A percentile compares a stretch with the other conserved stretches of the same genome.
These are phyloP conservation scores for Solenopsis invicta DNA, from an alignment of 1,140 invertebrate species.

Conservation along the genomic window DNA sequence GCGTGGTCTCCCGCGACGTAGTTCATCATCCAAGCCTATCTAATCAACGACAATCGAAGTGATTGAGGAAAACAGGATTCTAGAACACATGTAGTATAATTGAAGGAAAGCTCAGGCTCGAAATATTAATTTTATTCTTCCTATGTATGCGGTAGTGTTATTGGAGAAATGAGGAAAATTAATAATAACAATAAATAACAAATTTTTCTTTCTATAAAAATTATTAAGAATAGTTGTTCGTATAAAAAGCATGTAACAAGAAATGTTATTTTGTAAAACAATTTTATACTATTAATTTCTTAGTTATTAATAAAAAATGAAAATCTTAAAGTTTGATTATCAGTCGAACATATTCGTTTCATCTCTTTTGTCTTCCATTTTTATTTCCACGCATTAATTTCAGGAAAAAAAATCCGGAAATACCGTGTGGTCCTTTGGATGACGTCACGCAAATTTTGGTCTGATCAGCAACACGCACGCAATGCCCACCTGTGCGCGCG, in stretches of 20 bases:
- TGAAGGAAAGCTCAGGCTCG: neutral
- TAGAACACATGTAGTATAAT: neutral
- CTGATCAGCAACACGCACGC: slow-evolving; percentile 65
- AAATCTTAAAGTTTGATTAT: slow-evolving; percentile 10
- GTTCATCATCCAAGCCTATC: slow-evolving; percentile 2
- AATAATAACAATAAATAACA: neutral
- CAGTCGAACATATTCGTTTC: neutral
- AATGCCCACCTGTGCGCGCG: slow-evolving; percentile 81
- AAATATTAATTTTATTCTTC: slow-evolving; percentile 24
- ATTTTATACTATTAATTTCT: neutral
- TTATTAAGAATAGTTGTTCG: neutral
- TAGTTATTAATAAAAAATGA: neutral
- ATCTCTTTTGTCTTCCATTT: neutral
- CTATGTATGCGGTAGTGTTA: neutral
- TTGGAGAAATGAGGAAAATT: neutral
- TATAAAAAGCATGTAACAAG: neutral
- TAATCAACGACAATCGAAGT: slow-evolving; percentile 17
- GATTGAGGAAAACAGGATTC: neutral
- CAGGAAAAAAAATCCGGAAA: slow-evolving; percentile 59
- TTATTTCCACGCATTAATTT: neutral
- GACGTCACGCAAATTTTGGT: slow-evolving; percentile 71
- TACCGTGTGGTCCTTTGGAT: slow-evolving; percentile 61
- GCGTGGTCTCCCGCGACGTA: neutral
- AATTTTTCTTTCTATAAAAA: neutral
- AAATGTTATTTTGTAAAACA: neutral